Percentiles rank a stretch among this genome's conserved stretches.
Conservation (phyloP, 2,888 invertebrate species). For the Adelognathus sp. region DNA sequence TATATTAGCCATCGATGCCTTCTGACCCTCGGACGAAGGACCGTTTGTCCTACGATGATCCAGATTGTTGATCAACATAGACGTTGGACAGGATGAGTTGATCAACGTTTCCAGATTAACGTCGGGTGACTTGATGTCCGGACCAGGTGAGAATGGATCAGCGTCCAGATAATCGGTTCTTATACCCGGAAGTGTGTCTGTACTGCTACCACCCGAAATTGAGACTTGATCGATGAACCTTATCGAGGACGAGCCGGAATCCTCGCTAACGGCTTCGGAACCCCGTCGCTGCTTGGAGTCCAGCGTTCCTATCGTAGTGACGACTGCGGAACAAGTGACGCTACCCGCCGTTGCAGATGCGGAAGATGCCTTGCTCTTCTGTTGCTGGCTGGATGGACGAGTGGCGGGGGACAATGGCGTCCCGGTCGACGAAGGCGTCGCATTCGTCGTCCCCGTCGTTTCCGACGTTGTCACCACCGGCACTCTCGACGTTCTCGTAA, state of each 20-base stretch:
- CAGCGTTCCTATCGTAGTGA: slow-evolving; percentile 43
- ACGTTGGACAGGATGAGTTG: not conserved
- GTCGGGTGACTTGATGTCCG: slow-evolving; percentile 58
- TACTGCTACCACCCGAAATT: slow-evolving; percentile 76
- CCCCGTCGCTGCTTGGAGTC: slow-evolving; percentile 65
- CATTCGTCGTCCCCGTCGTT: slow-evolving; percentile 48
- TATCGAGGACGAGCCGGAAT: slow-evolving; percentile 76
- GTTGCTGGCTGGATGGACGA: slow-evolving; percentile 56
- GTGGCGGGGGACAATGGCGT: slow-evolving; percentile 57
- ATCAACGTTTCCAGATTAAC: slow-evolving; percentile 29
- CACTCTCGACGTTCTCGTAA: slow-evolving; percentile 73
- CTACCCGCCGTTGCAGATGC: slow-evolving; percentile 17
- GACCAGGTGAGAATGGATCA: slow-evolving; percentile 74
- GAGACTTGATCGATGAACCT: slow-evolving; percentile 77
- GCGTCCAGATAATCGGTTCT: slow-evolving; percentile 75
- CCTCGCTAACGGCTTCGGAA: slow-evolving; percentile 77
- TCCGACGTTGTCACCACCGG: slow-evolving; percentile 54
- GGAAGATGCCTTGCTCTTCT: slow-evolving; percentile 57
- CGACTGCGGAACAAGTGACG: slow-evolving; percentile 46
- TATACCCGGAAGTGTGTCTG: slow-evolving; percentile 77
- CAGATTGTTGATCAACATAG: slow-evolving; percentile 26
- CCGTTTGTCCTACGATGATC: slow-evolving; percentile 8
- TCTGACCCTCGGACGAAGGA: slow-evolving; percentile 1
- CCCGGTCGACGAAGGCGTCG: slow-evolving; percentile 39
- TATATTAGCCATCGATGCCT: slow-evolving; percentile 27